phyloP scores from a whole-genome alignment of 2,113 vertebrate genomes.

The Apus apus region DNA sequence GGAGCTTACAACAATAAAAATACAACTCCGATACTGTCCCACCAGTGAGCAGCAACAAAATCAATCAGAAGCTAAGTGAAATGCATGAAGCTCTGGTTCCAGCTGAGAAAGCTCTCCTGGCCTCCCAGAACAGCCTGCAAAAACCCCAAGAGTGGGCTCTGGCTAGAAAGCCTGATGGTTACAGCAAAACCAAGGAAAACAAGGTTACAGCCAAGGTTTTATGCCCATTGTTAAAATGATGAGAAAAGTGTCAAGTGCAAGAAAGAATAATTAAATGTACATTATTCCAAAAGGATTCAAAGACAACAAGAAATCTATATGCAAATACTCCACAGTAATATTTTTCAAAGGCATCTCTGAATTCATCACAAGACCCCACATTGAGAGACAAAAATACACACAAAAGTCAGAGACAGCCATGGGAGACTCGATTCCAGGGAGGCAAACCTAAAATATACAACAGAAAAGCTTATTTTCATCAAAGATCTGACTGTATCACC shows the following conservation, averaged over 20 bases:
- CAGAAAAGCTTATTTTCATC: neutral
- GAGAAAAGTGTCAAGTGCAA: neutral
- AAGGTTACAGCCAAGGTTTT: neutral
- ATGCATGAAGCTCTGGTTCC: slow-evolving; percentile 42
- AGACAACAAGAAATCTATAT: neutral
- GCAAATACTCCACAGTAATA: neutral
- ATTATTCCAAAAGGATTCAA: neutral
- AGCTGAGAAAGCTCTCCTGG: neutral
- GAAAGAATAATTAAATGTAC: neutral
- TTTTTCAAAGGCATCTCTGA: neutral
- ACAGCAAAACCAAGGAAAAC: neutral
- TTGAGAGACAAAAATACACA: neutral
- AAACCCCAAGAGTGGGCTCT: neutral
- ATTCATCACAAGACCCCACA: neutral
- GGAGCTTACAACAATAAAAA: slow-evolving; percentile 60
- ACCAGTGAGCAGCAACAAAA: slow-evolving; percentile 12
- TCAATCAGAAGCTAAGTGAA: slow-evolving; percentile 57
- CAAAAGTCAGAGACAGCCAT: neutral
- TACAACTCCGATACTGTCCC: slow-evolving; percentile 26
- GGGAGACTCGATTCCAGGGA: neutral
- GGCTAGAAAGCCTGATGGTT: neutral
- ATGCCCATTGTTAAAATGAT: neutral
- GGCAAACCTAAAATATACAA: neutral
- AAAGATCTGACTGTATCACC: neutral
- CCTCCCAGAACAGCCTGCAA: neutral